Conservation (phyloP, 35 echinoderm and acorn worm species). For the Strongylocentrotus purpuratus region DNA sequence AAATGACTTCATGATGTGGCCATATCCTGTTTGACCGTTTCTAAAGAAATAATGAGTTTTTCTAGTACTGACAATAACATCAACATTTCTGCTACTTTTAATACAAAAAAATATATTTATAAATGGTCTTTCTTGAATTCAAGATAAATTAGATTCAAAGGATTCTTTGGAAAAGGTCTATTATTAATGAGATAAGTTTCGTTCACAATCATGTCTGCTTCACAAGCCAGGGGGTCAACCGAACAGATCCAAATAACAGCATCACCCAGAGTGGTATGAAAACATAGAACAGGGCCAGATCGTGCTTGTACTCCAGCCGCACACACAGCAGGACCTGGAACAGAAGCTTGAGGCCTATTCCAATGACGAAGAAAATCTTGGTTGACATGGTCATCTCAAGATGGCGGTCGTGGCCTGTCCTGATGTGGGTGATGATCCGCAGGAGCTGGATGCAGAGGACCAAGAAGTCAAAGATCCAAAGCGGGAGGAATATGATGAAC, state of each 20-base stretch:
- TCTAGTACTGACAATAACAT: too few species aligned
- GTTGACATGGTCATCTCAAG: conserved; percentile 60
- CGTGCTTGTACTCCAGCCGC: conserved; percentile 64
- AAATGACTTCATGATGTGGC: too few species aligned
- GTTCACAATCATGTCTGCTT: not conserved
- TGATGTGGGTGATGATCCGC: conserved; percentile 70
- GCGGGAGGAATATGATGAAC: conserved; percentile 89
- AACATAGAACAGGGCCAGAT: conserved; percentile 75
- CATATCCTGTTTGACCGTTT: too few species aligned
- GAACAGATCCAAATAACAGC: conserved; percentile 57
- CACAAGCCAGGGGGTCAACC: conserved; percentile 71
- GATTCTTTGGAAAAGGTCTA: not conserved
- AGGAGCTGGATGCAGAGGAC: conserved; percentile 59
- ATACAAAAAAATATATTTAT: not conserved
- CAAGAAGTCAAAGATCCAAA: conserved; percentile 87
- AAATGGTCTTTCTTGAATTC: not conserved
- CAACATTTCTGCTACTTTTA: too few species aligned
- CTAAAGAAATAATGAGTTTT: too few species aligned
- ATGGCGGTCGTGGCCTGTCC: conserved; percentile 65
- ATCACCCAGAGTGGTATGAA: conserved; percentile 94
- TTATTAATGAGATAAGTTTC: not conserved
- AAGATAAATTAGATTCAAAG: not conserved
- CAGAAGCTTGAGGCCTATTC: conserved; percentile 60
- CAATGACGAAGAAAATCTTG: conserved; percentile 68
- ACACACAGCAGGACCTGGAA: conserved; percentile 90